A percentile compares a stretch with the other conserved stretches of the same genome.
Evolutionary conservation across 1,140 invertebrate species (phyloP).

Genomic region (Megathymus violae): DNA sequence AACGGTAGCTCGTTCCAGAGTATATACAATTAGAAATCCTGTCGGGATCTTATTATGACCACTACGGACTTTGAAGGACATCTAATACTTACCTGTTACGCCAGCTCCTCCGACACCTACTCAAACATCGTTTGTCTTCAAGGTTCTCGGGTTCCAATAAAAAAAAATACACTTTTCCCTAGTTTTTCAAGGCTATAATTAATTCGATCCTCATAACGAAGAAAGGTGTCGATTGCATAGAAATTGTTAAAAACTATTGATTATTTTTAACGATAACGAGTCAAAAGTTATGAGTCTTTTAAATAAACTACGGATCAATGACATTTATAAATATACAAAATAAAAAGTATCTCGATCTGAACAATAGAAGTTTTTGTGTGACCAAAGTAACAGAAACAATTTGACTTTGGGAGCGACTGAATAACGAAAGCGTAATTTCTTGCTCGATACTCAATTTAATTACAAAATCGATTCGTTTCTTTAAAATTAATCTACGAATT

Average conservation of each 20-base stretch:
- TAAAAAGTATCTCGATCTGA: constrained; percentile 44
- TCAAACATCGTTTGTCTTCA: constrained; percentile 59
- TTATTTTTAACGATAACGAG: constrained; percentile 34
- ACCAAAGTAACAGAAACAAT: constrained; percentile 53
- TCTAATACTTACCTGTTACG: constrained; percentile 27
- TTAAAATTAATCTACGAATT: constrained; percentile 51
- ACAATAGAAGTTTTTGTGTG: constrained; percentile 47
- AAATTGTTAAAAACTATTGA: constrained; percentile 53
- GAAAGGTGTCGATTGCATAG: constrained; percentile 66
- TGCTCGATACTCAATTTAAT: constrained; percentile 61
- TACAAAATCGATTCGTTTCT: constrained; percentile 68
- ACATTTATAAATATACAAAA: constrained; percentile 53
- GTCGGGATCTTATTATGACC: constrained; percentile 27
- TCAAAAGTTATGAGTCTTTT: constrained; percentile 32
- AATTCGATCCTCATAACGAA: constrained; percentile 64
- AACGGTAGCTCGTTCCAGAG: constrained; percentile 40
- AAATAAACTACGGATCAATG: constrained; percentile 50
- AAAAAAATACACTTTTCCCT: constrained; percentile 58
- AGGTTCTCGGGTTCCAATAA: constrained; percentile 64
- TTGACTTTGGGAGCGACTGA: constrained; percentile 48
- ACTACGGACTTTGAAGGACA: constrained; percentile 17
- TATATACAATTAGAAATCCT: constrained; percentile 26
- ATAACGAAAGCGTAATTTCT: constrained; percentile 54
- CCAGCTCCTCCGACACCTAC: constrained; percentile 28
- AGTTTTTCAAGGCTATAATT: constrained; percentile 63